Evolutionary conservation across 2,888 invertebrate species (phyloP).

Genomic region (Heliconius charithonia): DNA sequence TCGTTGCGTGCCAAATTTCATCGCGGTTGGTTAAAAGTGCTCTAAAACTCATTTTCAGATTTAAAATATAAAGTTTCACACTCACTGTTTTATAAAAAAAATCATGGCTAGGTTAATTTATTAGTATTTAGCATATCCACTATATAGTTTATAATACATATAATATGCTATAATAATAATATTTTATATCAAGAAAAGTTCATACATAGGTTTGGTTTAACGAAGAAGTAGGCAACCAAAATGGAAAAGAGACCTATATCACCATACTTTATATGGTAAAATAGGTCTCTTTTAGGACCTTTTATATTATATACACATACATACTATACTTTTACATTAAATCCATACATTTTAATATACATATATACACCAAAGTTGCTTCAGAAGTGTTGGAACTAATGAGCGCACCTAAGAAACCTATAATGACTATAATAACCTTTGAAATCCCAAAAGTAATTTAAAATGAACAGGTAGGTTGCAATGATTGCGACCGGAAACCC

Average conservation of each 20-base stretch:
- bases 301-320: no score
- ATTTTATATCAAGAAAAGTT: no score
- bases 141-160: no score
- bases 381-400: slow-evolving; percentile 24
- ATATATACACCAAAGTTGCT: slow-evolving; percentile 53
- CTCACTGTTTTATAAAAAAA: no score
- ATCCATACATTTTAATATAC: no score
- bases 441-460: slow-evolving; percentile 46
- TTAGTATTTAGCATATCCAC: no score
- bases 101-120: no score
- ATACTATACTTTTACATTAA: no score
- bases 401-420: slow-evolving; percentile 20
- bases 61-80: neutral
- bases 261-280: no score
- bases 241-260: neutral
- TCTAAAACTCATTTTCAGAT: slow-evolving; percentile 1
- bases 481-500: slow-evolving; percentile 51
- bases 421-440: slow-evolving; percentile 39
- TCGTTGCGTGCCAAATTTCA: neutral
- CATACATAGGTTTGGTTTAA: neutral
- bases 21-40: neutral
- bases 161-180: neutral
- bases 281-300: no score
- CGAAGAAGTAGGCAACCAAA: neutral
- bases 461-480: slow-evolving; percentile 46